Conservation (phyloP, 2,797 vertebrate species). For the Muscicapa comitata region DNA sequence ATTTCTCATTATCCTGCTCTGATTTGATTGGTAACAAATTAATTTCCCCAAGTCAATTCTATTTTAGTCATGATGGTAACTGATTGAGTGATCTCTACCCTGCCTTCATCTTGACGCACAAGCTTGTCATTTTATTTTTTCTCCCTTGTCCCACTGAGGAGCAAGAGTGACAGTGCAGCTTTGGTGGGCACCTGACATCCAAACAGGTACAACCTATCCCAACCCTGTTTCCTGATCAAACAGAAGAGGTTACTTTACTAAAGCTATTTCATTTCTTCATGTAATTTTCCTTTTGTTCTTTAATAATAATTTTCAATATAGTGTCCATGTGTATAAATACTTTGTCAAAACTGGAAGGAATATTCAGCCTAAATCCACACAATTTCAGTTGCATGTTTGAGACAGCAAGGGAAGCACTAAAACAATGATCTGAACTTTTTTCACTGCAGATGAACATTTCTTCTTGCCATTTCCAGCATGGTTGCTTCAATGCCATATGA, state of each 20-base stretch:
- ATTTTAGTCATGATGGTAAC: not conserved
- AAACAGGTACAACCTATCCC: not conserved
- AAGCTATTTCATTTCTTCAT: not conserved
- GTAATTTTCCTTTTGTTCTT: not conserved
- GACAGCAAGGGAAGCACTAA: not conserved
- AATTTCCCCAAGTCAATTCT: not conserved
- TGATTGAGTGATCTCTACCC: not conserved
- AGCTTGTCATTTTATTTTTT: not conserved
- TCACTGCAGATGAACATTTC: not conserved
- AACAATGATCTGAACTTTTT: not conserved
- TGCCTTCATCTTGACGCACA: not conserved
- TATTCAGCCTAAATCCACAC: not conserved
- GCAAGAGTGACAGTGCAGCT: not conserved
- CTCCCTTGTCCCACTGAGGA: not conserved
- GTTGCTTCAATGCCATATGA: not conserved
- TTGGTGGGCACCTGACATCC: not conserved
- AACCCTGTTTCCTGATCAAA: not conserved
- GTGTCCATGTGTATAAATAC: not conserved
- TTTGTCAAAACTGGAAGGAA: not conserved
- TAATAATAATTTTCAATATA: not conserved
- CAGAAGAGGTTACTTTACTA: not conserved
- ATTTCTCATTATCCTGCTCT: not conserved
- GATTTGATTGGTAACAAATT: not conserved
- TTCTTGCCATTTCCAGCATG: not conserved
- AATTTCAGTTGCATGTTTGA: not conserved